Conservation (phyloP, 2,888 invertebrate genomes). For the Thymelicus acteon region DNA sequence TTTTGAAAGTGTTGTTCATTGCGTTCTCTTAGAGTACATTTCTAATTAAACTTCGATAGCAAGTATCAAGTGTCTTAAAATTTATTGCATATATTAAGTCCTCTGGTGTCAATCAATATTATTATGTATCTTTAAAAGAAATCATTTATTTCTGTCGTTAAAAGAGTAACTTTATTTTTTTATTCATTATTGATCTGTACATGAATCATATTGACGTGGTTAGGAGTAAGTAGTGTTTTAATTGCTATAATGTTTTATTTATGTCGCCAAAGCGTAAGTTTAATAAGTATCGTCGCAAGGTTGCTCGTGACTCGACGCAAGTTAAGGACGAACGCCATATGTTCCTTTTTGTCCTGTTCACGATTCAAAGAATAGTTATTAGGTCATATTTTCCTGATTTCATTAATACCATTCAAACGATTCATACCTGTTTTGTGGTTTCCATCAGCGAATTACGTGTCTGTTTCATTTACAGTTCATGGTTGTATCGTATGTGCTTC, state of each 20-base stretch:
- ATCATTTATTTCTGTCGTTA: no score
- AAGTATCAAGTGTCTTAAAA: no score
- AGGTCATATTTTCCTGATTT: constrained; percentile 23
- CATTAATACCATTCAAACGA: neutral
- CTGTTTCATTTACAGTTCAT: neutral
- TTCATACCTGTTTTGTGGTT: neutral
- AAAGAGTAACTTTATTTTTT: no score
- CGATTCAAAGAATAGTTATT: constrained; percentile 20
- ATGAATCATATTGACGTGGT: constrained; percentile 16
- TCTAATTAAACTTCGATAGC: no score
- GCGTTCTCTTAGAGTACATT: no score
- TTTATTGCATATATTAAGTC: no score
- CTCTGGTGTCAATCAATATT: no score
- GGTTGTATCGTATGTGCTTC: neutral
- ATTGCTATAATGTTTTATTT: constrained; percentile 49
- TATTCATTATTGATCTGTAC: neutral
- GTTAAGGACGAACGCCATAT: constrained; percentile 43
- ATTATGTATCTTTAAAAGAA: no score
- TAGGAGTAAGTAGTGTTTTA: constrained; percentile 32
- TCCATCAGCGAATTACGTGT: constrained; percentile 2
- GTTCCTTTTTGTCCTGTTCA: constrained; percentile 17
- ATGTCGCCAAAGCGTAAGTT: constrained; percentile 42
- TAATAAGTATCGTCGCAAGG: constrained; percentile 40
- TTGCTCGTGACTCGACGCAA: constrained; percentile 38
- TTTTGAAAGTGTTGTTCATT: no score